These are phyloP conservation scores for Microcebus ravelobensis DNA, from an alignment of 2,113 vertebrate genomes.

Conservation along the genomic window DNA sequence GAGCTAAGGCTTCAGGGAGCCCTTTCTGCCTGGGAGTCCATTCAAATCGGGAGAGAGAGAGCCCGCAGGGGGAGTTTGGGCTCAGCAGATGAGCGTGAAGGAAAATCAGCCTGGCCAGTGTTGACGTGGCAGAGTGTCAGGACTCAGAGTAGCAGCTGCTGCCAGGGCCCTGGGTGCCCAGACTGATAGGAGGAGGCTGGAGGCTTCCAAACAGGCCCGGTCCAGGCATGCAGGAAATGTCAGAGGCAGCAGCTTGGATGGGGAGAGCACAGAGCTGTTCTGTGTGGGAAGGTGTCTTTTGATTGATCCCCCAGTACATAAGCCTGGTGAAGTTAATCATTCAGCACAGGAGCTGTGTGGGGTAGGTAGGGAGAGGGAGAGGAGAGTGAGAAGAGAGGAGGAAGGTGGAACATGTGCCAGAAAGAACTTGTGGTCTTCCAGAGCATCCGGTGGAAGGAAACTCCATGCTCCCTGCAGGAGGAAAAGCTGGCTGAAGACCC, in stretches of 20 bases:
- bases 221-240: slow-evolving; percentile 55
- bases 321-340: slow-evolving; percentile 12
- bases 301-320: slow-evolving; percentile 54
- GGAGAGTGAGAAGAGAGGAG: not conserved
- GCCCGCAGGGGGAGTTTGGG: not conserved
- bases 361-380: not conserved
- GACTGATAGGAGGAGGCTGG: not conserved
- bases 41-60: not conserved
- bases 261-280: not conserved
- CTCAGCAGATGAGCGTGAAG: not conserved
- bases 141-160: not conserved
- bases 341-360: slow-evolving; percentile 63
- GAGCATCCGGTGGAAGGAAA: not conserved
- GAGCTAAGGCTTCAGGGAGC: not conserved
- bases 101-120: not conserved
- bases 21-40: not conserved
- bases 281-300: slow-evolving; percentile 57
- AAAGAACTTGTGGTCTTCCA: slow-evolving; percentile 10
- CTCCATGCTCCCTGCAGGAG: not conserved
- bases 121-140: not conserved
- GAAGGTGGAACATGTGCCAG: not conserved
- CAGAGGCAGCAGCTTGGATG: slow-evolving; percentile 14
- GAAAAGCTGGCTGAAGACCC: not conserved
- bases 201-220: not conserved
- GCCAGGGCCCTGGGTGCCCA: not conserved